These are phyloP conservation scores for Tenualosa ilisha DNA, from an alignment of 2,797 vertebrate genomes.

Conservation along the genomic window DNA sequence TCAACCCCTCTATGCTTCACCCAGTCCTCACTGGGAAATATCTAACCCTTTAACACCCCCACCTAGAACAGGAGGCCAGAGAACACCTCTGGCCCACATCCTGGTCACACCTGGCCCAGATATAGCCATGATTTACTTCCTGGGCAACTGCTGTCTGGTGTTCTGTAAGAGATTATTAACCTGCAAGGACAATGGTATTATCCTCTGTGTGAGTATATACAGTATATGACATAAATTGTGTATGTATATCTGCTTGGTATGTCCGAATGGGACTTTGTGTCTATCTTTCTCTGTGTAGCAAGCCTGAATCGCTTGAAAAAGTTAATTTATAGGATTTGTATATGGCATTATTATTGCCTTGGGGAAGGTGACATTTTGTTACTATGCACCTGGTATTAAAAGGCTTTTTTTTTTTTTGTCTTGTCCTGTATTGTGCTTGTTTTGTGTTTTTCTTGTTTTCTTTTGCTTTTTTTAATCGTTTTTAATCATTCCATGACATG, in stretches of 20 bases:
- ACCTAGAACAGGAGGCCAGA: not conserved
- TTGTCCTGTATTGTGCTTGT: not conserved
- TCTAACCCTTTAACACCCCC: not conserved
- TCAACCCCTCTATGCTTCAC: too few relatives aligned
- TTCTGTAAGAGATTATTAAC: not conserved
- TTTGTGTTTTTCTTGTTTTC: not conserved
- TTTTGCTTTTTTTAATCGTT: not conserved
- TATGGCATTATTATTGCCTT: slow-evolving; percentile 14
- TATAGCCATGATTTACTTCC: not conserved
- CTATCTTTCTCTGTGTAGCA: not conserved
- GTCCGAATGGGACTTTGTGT: slow-evolving; percentile 11
- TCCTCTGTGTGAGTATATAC: slow-evolving; percentile 39
- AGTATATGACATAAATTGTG: not conserved
- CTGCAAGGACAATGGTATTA: slow-evolving; percentile 19
- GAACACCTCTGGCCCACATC: not conserved
- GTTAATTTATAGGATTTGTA: slow-evolving; percentile 22
- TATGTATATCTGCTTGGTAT: slow-evolving; percentile 44
- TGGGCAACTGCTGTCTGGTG: not conserved
- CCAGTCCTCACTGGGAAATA: too few relatives aligned
- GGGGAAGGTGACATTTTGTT: not conserved
- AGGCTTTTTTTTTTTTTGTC: not conserved
- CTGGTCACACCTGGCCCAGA: not conserved
- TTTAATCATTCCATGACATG: slow-evolving; percentile 17
- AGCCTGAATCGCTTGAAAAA: not conserved
- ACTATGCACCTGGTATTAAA: not conserved